A percentile compares a stretch with the other conserved stretches of the same genome.
Conservation (phyloP, 2,113 vertebrate genomes). For the Lagopus leucura region DNA sequence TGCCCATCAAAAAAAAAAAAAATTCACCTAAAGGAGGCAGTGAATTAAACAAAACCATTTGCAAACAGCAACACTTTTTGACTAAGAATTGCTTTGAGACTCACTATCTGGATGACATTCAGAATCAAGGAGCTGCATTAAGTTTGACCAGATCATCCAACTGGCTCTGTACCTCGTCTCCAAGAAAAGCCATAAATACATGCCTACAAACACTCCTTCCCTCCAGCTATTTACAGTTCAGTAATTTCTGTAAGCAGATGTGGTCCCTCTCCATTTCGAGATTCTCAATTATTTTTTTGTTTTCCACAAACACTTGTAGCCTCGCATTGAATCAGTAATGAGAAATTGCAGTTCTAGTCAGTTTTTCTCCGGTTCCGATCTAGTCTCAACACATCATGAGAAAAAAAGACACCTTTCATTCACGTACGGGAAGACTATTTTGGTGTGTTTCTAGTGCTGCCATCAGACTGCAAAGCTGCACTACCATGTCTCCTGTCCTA, state of each 20-base stretch:
- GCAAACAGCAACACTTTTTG: neutral
- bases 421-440: neutral
- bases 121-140: neutral
- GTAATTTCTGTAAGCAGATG: neutral
- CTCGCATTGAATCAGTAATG: neutral
- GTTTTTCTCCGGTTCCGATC: neutral
- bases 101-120: neutral
- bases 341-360: neutral
- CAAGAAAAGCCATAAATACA: neutral
- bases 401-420: neutral
- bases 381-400: neutral
- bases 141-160: neutral
- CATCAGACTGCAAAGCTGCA: neutral
- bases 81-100: neutral
- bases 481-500: neutral
- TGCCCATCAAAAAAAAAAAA: neutral
- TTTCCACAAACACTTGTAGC: neutral
- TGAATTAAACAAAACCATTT: neutral
- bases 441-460: neutral
- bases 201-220: neutral
- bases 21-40: fast-evolving
- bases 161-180: neutral
- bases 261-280: neutral
- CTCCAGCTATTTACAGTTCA: neutral
- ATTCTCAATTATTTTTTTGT: neutral